Evolutionary conservation across 2,797 vertebrate species (phyloP).

Genomic region (Knipowitschia caucasica): DNA sequence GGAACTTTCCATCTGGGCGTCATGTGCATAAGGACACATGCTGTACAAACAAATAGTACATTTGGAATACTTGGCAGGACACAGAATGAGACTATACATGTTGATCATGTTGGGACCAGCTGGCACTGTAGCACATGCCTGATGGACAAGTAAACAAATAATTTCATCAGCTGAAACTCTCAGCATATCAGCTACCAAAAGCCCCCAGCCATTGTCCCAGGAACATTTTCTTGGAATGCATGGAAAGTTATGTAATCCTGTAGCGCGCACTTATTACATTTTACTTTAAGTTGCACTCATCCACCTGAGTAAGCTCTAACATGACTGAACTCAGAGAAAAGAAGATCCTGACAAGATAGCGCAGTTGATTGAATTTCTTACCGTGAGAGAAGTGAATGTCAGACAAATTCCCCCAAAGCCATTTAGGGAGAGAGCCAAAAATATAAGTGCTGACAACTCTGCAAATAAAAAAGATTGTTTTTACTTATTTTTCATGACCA

Average conservation of each 20-base stretch:
- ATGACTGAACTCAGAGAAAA: background rate
- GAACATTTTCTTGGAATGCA: conserved; percentile 25
- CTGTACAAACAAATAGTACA: conserved; percentile 10
- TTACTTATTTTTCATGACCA: background rate
- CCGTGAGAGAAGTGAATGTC: conserved; percentile 91
- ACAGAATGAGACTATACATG: conserved; percentile 35
- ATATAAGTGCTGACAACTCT: conserved; percentile 81
- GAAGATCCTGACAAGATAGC: background rate
- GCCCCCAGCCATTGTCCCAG: conserved; percentile 21
- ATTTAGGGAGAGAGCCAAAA: conserved; percentile 86
- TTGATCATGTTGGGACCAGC: conserved; percentile 37
- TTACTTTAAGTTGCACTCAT: background rate
- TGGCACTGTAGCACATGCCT: conserved; percentile 48
- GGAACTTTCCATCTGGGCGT: conserved; percentile 38
- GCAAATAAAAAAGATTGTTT: conserved; percentile 17
- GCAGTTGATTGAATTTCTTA: conserved; percentile 61
- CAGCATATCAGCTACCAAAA: conserved; percentile 39
- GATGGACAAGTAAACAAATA: conserved; percentile 45
- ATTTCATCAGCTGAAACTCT: conserved; percentile 52
- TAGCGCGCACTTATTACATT: background rate
- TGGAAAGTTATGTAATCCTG: conserved; percentile 9
- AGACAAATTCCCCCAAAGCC: conserved; percentile 92
- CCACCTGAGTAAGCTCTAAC: background rate
- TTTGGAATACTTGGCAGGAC: conserved; percentile 41
- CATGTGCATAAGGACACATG: conserved; percentile 37